Percentiles rank a stretch among this genome's conserved stretches.
Conservation (phyloP, 2,113 vertebrate genomes). For the Odocoileus virginianus region DNA sequence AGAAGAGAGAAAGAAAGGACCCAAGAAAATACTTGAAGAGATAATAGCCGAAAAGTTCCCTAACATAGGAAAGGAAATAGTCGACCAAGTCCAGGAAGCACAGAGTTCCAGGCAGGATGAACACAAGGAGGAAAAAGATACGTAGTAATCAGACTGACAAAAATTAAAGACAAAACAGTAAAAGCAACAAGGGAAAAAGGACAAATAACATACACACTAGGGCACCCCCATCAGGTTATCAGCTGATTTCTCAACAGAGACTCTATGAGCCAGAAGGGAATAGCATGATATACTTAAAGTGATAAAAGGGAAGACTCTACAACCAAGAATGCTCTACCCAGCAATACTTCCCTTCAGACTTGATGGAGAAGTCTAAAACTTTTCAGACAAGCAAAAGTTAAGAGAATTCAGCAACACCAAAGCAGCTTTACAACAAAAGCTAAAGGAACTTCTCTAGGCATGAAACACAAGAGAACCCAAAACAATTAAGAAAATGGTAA, state of each 20-base stretch:
- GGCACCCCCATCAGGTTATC: background rate
- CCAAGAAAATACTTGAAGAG: background rate
- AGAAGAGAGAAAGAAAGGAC: background rate
- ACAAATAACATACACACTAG: background rate
- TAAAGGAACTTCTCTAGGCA: background rate
- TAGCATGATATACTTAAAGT: background rate
- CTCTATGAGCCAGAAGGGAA: background rate
- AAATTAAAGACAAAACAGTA: background rate
- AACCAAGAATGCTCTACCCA: background rate
- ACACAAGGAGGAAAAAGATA: background rate
- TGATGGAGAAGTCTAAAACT: background rate
- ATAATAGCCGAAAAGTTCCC: background rate
- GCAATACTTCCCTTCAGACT: background rate
- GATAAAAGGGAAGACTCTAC: background rate
- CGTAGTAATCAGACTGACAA: background rate
- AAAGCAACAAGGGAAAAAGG: background rate
- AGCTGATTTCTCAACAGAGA: background rate
- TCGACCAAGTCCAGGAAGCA: background rate
- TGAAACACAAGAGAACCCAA: background rate
- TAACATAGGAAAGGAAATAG: background rate
- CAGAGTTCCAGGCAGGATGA: background rate
- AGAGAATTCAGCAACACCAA: background rate
- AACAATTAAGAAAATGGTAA: background rate
- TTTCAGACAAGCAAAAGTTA: background rate
- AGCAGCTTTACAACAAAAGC: background rate